Evolutionary conservation across 2,113 vertebrate genomes (phyloP).

Genomic region (Himantopus leucocephalus): DNA sequence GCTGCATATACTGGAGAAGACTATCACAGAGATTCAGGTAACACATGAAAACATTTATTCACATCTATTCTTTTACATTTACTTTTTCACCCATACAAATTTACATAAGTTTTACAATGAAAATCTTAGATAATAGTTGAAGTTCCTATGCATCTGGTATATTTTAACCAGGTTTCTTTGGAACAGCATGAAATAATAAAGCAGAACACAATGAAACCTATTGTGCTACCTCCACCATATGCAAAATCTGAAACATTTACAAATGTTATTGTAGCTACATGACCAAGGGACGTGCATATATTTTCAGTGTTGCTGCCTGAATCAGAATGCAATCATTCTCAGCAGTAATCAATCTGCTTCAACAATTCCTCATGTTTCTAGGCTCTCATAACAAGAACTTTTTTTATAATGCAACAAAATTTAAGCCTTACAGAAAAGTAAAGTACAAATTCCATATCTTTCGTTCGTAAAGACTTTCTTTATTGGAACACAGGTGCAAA

Average conservation of each 20-base stretch:
- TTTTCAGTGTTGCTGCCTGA: not conserved
- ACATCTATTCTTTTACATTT: not conserved
- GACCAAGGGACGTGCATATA: accelerated
- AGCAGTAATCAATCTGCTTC: not conserved
- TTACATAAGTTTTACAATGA: not conserved
- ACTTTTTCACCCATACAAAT: not conserved
- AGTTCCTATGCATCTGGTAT: not conserved
- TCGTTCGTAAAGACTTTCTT: not conserved
- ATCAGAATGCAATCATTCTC: not conserved
- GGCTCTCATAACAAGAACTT: not conserved
- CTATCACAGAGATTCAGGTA: not conserved
- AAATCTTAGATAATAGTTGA: not conserved
- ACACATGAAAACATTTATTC: not conserved
- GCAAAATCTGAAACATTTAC: not conserved
- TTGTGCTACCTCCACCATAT: not conserved
- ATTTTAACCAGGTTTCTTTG: not conserved
- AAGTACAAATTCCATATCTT: not conserved
- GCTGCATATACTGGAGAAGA: not conserved
- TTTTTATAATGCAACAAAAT: not conserved
- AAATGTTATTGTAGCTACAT: not conserved
- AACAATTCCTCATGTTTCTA: not conserved
- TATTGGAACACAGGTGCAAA: not conserved
- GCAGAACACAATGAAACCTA: not conserved
- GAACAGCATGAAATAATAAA: not conserved
- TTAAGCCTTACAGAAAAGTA: not conserved